phyloP scores from a whole-genome alignment of 2,113 vertebrate genomes.

The Takifugu bimaculatus region DNA sequence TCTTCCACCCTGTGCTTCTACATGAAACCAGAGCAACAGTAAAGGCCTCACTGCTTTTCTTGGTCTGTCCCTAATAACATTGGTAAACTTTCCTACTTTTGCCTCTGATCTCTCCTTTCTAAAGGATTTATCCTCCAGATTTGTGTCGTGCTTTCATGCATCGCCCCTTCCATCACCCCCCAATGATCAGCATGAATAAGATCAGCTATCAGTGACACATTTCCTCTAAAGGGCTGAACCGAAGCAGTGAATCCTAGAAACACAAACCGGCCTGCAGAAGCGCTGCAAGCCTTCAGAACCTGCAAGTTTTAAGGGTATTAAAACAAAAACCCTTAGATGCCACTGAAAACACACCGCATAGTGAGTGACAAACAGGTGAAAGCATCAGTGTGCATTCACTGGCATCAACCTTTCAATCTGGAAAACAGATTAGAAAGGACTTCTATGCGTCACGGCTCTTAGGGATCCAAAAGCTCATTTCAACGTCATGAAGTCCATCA shows the following conservation, averaged over 20 bases:
- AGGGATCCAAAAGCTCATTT: conserved; percentile 58
- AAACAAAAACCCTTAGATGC: conserved; percentile 27
- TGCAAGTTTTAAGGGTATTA: conserved; percentile 25
- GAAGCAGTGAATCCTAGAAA: conserved; percentile 62
- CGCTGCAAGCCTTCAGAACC: conserved; percentile 18
- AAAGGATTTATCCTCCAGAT: conserved; percentile 37
- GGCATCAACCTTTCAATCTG: conserved; percentile 30
- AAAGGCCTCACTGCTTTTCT: conserved; percentile 99
- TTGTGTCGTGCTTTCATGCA: conserved; percentile 20
- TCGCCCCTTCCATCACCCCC: conserved; percentile 19
- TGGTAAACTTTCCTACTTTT: conserved; percentile 89
- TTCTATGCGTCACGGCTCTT: conserved; percentile 52
- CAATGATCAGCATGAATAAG: conserved; percentile 5
- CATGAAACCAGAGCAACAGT: conserved; percentile 99
- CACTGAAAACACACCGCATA: conserved; percentile 49
- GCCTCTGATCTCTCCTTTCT: conserved; percentile 37
- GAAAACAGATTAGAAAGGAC: conserved; percentile 34
- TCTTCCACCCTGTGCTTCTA: conserved; percentile 96
- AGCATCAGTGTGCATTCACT: conserved; percentile 56
- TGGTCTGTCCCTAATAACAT: conserved; percentile 96
- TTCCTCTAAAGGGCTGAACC: conserved; percentile 31
- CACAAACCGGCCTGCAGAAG: conserved; percentile 44
- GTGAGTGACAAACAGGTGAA: conserved; percentile 20
- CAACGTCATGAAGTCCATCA: conserved; percentile 46
- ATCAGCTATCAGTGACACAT: conserved; percentile 10